phyloP scores from a whole-genome alignment of 37 sponge, comb jelly and placozoan species.

The Bolinopsis microptera region DNA sequence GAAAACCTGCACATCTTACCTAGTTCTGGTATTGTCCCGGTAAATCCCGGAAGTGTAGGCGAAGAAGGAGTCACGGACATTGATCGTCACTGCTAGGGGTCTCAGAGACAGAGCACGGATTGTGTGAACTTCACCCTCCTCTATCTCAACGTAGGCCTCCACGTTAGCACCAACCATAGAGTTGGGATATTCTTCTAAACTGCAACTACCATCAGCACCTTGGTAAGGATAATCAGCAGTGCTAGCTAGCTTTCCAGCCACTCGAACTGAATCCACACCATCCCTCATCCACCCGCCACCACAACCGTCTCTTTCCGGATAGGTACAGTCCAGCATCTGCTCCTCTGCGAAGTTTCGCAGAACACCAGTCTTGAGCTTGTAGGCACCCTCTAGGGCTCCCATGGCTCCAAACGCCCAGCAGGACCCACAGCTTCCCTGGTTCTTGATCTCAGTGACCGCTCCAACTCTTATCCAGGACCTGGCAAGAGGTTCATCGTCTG shows the following conservation, averaged over 20 bases:
- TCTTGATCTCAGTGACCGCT: not conserved
- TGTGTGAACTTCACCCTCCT: not conserved
- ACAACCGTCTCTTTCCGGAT: not conserved
- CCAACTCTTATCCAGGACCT: not conserved
- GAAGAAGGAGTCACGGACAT: not conserved
- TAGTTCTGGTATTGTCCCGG: not conserved
- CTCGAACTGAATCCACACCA: not conserved
- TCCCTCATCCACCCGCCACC: slow-evolving; percentile 1
- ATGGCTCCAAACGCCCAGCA: slow-evolving; percentile 16
- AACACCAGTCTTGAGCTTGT: not conserved
- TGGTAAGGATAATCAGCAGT: not conserved
- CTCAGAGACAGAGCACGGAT: not conserved
- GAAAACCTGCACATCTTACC: not conserved
- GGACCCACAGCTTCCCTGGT: slow-evolving; percentile 8
- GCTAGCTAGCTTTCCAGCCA: not conserved
- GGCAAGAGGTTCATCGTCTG: not conserved
- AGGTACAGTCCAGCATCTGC: not conserved
- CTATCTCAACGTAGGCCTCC: not conserved
- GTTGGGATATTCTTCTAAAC: not conserved
- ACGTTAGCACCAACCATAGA: not conserved
- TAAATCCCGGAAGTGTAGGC: not conserved
- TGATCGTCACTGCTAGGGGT: not conserved
- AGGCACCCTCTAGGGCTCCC: not conserved
- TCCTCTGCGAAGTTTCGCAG: not conserved
- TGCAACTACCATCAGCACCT: not conserved